These are phyloP conservation scores for Myiopsitta monachus DNA, from an alignment of 2,113 vertebrate genomes.

Conservation along the genomic window DNA sequence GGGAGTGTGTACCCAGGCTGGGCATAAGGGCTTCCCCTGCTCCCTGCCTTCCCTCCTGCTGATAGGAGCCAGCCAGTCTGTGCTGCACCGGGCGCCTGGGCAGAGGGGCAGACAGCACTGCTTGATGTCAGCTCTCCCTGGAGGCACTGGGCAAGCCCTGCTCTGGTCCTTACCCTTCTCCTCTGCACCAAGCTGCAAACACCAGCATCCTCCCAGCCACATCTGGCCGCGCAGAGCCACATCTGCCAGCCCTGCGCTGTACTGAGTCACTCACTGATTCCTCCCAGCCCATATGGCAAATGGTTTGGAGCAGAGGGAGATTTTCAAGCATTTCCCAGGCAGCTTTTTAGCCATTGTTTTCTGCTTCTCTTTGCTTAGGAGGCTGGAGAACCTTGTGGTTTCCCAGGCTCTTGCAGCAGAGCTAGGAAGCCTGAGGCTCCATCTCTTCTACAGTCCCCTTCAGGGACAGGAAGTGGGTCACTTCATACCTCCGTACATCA, in stretches of 20 bases:
- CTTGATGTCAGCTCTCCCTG: accelerated
- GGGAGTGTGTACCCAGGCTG: neutral
- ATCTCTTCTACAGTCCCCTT: neutral
- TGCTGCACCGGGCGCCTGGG: accelerated
- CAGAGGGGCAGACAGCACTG: too few species aligned
- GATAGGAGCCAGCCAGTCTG: accelerated
- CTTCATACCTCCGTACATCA: neutral
- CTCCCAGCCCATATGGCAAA: neutral
- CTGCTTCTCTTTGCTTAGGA: neutral
- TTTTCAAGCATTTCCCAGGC: neutral
- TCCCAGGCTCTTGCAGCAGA: neutral
- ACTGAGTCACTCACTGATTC: accelerated
- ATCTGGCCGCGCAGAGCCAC: accelerated
- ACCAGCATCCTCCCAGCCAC: neutral
- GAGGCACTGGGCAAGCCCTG: accelerated
- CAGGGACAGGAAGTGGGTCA: neutral
- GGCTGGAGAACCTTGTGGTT: neutral
- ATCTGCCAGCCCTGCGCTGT: neutral
- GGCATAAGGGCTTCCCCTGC: neutral
- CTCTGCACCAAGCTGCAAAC: accelerated
- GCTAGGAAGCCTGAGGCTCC: accelerated
- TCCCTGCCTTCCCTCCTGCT: neutral
- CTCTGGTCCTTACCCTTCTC: too few species aligned
- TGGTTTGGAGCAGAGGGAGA: neutral
- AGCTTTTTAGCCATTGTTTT: neutral